These are phyloP conservation scores for Drosophila peninsularis DNA, from an alignment of 2,888 invertebrate genomes.

Conservation along the genomic window DNA sequence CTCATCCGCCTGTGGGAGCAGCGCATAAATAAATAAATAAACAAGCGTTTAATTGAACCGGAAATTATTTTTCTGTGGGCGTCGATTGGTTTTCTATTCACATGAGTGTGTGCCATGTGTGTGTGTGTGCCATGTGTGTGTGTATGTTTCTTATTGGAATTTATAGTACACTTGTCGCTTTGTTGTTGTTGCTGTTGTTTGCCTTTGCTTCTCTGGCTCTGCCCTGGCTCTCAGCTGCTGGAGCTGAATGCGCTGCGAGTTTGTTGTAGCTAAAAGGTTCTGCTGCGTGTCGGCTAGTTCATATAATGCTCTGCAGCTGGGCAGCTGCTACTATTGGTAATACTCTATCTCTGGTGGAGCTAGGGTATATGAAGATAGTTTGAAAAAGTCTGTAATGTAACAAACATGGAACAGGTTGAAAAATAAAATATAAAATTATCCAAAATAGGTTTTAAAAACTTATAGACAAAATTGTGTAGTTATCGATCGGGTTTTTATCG, in stretches of 20 bases:
- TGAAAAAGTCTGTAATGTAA: too few relatives aligned
- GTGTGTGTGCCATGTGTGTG: slow-evolving; percentile 16
- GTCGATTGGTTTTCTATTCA: slow-evolving; percentile 47
- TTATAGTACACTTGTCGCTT: slow-evolving; percentile 51
- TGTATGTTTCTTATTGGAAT: slow-evolving; percentile 56
- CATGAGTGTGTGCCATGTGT: slow-evolving; percentile 16
- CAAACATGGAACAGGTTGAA: neutral
- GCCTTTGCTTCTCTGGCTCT: slow-evolving; percentile 43
- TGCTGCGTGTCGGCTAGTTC: neutral
- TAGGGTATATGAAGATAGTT: neutral
- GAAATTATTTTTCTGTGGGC: slow-evolving; percentile 69
- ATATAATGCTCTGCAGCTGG: slow-evolving; percentile 20
- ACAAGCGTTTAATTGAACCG: slow-evolving; percentile 79
- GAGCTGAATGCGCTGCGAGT: slow-evolving; percentile 1
- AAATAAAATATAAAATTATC: neutral
- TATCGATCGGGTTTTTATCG: too few relatives aligned
- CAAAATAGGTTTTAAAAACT: too few relatives aligned
- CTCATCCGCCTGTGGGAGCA: slow-evolving; percentile 37
- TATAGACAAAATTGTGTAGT: too few relatives aligned
- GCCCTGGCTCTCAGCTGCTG: slow-evolving; percentile 29
- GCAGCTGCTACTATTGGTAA: slow-evolving; percentile 1
- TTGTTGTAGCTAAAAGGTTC: neutral
- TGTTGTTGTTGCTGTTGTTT: slow-evolving; percentile 11
- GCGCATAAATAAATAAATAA: slow-evolving; percentile 75
- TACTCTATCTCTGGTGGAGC: neutral